Evolutionary conservation across 1,140 invertebrate genomes (phyloP).

Genomic region (Euwallacea similis): DNA sequence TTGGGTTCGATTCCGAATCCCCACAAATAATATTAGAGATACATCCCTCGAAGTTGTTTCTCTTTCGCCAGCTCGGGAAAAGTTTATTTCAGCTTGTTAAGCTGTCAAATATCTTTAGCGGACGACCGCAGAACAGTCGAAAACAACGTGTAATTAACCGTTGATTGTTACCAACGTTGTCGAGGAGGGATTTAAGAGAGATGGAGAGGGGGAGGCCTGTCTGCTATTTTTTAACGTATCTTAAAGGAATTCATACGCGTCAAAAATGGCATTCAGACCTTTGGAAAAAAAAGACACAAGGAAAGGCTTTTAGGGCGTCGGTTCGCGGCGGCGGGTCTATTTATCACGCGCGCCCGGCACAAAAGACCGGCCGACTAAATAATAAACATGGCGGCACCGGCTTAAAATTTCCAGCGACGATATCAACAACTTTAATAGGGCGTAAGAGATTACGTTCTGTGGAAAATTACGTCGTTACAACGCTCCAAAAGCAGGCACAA

Average conservation of each 20-base stretch:
- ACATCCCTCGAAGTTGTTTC: too few species aligned
- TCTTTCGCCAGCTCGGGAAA: too few species aligned
- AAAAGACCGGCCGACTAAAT: slow-evolving; percentile 15
- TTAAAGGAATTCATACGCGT: neutral
- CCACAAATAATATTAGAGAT: too few species aligned
- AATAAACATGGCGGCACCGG: slow-evolving; percentile 22
- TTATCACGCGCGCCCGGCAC: slow-evolving; percentile 10
- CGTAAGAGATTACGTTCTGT: slow-evolving; percentile 25
- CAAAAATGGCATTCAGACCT: neutral
- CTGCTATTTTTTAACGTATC: neutral
- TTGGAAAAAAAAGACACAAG: slow-evolving; percentile 16
- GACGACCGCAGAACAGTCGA: too few species aligned
- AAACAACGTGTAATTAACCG: too few species aligned
- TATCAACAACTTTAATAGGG: slow-evolving; percentile 26
- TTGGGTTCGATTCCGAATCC: too few species aligned
- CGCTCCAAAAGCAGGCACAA: slow-evolving; percentile 5
- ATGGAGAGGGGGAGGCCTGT: too few species aligned
- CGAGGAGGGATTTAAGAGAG: too few species aligned
- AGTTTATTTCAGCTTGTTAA: too few species aligned
- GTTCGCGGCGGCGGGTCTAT: slow-evolving; percentile 14
- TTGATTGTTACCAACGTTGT: too few species aligned
- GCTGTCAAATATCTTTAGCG: too few species aligned
- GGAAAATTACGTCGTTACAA: slow-evolving; percentile 23
- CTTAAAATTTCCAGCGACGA: slow-evolving; percentile 25
- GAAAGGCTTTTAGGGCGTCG: slow-evolving; percentile 21